Base-by-base conservation (phyloP, 30 jellyfish, hydroid and myxozoan genomes). In the Aurelia aurita complex sp. Pacific region DNA sequence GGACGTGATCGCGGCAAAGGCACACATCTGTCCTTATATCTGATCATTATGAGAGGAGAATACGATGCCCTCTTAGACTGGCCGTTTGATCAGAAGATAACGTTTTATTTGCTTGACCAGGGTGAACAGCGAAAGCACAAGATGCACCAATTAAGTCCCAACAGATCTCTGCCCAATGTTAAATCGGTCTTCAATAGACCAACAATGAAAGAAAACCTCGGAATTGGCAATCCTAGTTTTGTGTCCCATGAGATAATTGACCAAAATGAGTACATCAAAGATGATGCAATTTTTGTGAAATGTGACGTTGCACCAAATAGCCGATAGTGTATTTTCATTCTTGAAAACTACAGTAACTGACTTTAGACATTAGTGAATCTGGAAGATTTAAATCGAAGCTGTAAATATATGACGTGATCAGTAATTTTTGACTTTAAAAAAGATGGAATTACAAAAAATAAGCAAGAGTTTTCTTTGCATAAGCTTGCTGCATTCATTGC, bases 1-100 rank as follows among this genome's bases (percentile, higher is more conserved):
- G 98, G 98, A 23, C 89, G 98, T 6, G 98, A 92, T 75, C 92
- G 98, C 35, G 98, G 98, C 36, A 92, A 92, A 83, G 97, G 98
- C 64, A 87, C 98, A 16, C 98, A 92, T 64, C 79, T 92, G n/a
- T 92, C 98, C 61, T 65, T 92, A 53, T 92, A 92, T 77, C 85
- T 92, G 69, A 92, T 92, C 15, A 92, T 92, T 36, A 92, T 92
- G 98, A 92, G 67, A 82, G 98, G 98, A n/a, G 97, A 92, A 64
- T 92, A 87, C 32, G 98, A 92, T 63, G 96, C 95, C 1, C 87
- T 92, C 2, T 69, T 87, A 74, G 98, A 92, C 52, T 92, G 98
- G 98, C 98, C 98, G 15, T 92, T 92, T 62, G 90, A 92, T 59
- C 98, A 87, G 69, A 92, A 92, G 64, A 92, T 92, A 35, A 92